Evolutionary conservation across 1,140 invertebrate genomes (phyloP), one percentile per base, ranked within the genome.

Genomic region (Hermatobates lingyangjiaoensis): DNA sequence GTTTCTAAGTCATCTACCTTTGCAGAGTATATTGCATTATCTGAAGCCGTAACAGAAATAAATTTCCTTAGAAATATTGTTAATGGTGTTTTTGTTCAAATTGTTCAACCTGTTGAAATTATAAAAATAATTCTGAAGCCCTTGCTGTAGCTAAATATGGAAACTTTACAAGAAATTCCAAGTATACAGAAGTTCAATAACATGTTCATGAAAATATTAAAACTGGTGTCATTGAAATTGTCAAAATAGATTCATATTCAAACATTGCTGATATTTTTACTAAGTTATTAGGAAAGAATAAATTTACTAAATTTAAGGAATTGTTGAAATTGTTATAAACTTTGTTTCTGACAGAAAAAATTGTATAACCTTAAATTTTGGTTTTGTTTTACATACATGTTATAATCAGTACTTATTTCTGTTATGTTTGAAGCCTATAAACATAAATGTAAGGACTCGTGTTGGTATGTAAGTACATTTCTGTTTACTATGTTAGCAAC

Each of bases 11-110:
- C 54, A 47, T 52, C 54, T 14, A 44, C 54, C 0, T 40, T 34
- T 18, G 50, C 54, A 0, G 54, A 55, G 40, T 53, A 48, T 26
- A 15, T 52, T 7, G 54, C 54, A 2, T 53, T 56, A 26, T 48
- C 45, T 18, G 50, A 54, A 40, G n/a, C 30, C n/a, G 30, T 34
- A 34, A 34, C 7, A 7, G 30, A 34, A 34, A n/a, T 34, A 34
- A 34, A 34, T 10, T n/a, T 34, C n/a, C 7, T 34, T n/a, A 34
- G n/a, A 34, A n/a, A 34, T 34, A 34, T 34, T 10, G 7, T 10
- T 34, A 10, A 34, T n/a, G 30, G n/a, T 10, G n/a, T 34, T 34
- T 34, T 34, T 34, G 30, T 34, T 34, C 7, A 34, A 34, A 34
- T 34, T 34, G 30, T 34, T 10, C 7, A 34, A 34, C 30, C 30